These are phyloP conservation scores for Scaptomyza polygonia DNA, from an alignment of 2,888 invertebrate genomes.

Conservation along the genomic window DNA sequence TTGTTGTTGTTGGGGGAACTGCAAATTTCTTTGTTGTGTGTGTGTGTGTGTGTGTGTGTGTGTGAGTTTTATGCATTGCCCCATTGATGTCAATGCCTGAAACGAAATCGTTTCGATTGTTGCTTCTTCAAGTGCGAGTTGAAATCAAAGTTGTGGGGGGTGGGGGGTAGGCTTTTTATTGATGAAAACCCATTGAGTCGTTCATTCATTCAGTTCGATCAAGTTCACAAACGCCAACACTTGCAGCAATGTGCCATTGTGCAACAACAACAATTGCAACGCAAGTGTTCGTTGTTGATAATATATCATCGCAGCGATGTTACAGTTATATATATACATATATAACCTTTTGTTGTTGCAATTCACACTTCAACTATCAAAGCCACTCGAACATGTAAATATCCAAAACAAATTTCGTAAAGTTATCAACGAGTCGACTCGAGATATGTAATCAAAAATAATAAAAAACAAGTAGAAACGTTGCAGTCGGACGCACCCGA, in stretches of 20 bases:
- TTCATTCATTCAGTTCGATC: conserved; percentile 15
- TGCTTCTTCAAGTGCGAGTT: conserved; percentile 53
- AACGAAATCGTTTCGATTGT: conserved; percentile 71
- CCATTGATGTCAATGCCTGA: conserved; percentile 47
- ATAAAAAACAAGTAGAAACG: no score
- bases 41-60: conserved; percentile 1
- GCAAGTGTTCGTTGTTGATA: no score
- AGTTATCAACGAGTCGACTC: no score
- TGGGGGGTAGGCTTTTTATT: no score
- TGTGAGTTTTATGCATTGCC: conserved; percentile 24
- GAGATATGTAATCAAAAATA: no score
- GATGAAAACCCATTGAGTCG: conserved; percentile 5
- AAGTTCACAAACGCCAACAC: conserved; percentile 26
- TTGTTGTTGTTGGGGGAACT: background rate
- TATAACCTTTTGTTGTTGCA: no score
- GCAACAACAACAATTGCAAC: conserved; percentile 17
- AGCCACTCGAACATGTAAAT: no score
- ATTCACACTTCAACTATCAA: no score
- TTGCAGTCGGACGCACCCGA: no score
- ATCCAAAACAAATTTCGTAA: no score
- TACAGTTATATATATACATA: no score
- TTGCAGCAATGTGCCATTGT: conserved; percentile 18
- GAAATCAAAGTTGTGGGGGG: background rate
- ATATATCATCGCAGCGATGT: no score
- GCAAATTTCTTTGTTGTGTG: conserved; percentile 33